Percentiles rank a stretch among this genome's conserved stretches.
These are phyloP conservation scores for Callyntrura guangdongensis DNA, from an alignment of 2,888 invertebrate genomes.

Conservation along the genomic window DNA sequence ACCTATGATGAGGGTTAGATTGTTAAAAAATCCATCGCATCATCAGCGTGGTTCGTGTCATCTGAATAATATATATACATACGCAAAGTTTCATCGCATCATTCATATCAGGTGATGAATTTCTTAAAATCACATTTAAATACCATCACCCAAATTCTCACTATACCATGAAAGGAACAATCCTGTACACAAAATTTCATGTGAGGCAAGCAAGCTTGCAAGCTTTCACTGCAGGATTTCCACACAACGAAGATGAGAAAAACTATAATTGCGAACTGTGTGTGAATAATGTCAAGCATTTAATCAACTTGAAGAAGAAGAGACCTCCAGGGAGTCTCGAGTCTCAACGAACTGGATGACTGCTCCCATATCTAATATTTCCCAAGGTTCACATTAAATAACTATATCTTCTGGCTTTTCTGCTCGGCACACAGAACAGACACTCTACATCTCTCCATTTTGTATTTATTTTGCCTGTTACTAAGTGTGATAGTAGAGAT, in stretches of 20 bases:
- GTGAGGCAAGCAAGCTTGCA: conserved; percentile 10
- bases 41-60: neutral
- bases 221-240: conserved; percentile 39
- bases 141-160: conserved; percentile 9
- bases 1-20: neutral
- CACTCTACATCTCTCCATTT: no score
- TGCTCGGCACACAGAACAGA: neutral
- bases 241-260: conserved; percentile 10
- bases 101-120: conserved; percentile 23
- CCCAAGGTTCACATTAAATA: conserved; percentile 75
- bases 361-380: conserved; percentile 76
- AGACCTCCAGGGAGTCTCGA: conserved; percentile 76
- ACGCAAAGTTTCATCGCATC: neutral
- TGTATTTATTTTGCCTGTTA: neutral
- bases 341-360: conserved; percentile 67
- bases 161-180: neutral
- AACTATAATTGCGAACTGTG: conserved; percentile 53
- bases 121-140: conserved; percentile 49
- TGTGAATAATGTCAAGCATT: conserved; percentile 68
- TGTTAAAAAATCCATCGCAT: conserved; percentile 29
- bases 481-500: neutral
- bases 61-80: neutral
- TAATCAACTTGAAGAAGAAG: conserved; percentile 74
- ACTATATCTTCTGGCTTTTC: conserved; percentile 53
- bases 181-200: conserved; percentile 61